Percentiles rank a stretch among this genome's conserved stretches.
Conservation (phyloP, 2,888 invertebrate species). For the Plusia festucae region DNA sequence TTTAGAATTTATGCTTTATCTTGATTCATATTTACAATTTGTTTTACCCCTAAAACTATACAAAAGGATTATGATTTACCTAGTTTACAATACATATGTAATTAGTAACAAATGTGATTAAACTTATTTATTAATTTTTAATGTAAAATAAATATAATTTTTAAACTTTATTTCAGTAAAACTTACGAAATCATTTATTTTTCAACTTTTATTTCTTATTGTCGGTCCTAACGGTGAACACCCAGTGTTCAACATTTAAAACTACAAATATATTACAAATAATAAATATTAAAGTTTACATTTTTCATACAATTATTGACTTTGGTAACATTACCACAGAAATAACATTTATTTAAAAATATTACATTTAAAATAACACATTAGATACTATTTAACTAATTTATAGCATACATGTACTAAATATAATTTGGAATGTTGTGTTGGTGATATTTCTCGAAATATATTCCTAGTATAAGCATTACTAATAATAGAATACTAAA, state of each 20-base stretch:
- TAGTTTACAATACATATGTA: constrained; percentile 51
- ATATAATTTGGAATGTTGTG: constrained; percentile 54
- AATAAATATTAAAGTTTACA: constrained; percentile 44
- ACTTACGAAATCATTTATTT: constrained; percentile 60
- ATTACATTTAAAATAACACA: constrained; percentile 36
- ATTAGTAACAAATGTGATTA: constrained; percentile 37
- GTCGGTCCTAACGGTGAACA: constrained; percentile 74
- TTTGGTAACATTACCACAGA: constrained; percentile 49
- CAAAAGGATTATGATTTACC: constrained; percentile 57
- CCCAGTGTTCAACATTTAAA: constrained; percentile 64
- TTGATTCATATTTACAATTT: constrained; percentile 78
- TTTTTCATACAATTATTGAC: constrained; percentile 53
- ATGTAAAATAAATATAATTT: constrained; percentile 51
- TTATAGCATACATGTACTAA: constrained; percentile 31
- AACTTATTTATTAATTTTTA: constrained; percentile 39
- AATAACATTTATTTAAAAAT: constrained; percentile 37
- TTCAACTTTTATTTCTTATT: constrained; percentile 68
- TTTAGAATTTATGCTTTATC: constrained; percentile 88
- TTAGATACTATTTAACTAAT: constrained; percentile 23
- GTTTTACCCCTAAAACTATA: constrained; percentile 64
- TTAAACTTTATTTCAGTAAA: constrained; percentile 45
- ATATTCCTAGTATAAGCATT: constrained; percentile 42
- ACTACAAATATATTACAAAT: constrained; percentile 59
- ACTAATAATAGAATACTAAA: constrained; percentile 44
- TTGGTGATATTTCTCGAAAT: constrained; percentile 35